Base-by-base conservation (phyloP, 2,797 vertebrate genomes). In the Dromococcyx pavoninus region DNA sequence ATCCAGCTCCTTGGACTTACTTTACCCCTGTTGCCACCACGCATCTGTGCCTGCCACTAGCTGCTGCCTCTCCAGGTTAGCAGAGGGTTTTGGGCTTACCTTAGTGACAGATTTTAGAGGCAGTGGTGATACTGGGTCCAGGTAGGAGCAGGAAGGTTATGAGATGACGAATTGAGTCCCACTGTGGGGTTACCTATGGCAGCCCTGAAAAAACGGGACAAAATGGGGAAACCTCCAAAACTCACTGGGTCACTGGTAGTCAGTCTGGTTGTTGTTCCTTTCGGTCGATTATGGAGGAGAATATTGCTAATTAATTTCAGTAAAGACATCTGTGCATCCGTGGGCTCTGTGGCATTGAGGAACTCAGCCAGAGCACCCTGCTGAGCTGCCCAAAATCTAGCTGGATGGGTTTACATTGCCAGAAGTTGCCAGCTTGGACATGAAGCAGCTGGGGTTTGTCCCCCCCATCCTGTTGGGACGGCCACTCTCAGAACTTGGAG, bases 391-490 rank as follows among this genome's bases (percentile, higher is more conserved):
- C 41, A 74, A 37, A 71, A 64, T 86, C n/a, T 33, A 19, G 0
- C 8, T 83, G 41, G 3, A 14, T 74, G 54, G 7, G 12, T 77
- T 83, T 86, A 43, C 27, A 22, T 27, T 75, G 33, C 33, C 10
- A 12, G 35, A 64, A 62, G 50, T 21, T 82, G 41, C 16, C 50
- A 56, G 58, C 7, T 17, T 56, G 32, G 53, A 53, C 48, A 24
- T 0, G 1, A 60, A 79, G 39, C 30, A 65, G 19, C 8, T 23
- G 11, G 3, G 14, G 1, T 46, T 71, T 43, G 24, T 30, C 33
- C 30, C 33, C 30, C 0, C 0, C 21, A 4, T 5, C 1, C 1
- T 5, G 14, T 5, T 8, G 33, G 41, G 19, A 41, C 65, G 73
- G 41, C 41, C 15, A 1, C 8, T 10, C 25, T 57, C n/a, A 18